Conservation (phyloP, 2,113 vertebrate species). For the Coturnix japonica region DNA sequence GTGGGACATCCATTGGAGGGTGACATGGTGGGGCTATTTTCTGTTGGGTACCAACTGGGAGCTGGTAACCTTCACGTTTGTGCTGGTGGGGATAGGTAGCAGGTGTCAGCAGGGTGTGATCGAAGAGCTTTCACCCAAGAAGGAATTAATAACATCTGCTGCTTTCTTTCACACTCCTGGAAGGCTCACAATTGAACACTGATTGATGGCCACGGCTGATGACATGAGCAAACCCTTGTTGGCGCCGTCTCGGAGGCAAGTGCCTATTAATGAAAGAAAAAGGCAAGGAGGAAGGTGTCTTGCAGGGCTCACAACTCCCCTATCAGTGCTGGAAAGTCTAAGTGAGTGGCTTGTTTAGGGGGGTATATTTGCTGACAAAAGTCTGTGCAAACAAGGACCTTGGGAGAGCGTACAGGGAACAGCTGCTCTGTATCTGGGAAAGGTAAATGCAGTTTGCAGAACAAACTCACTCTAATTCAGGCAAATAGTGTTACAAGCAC, state of each 20-base stretch:
- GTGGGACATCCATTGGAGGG: not conserved
- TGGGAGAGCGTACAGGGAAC: constrained; percentile 66
- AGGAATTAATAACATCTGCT: constrained; percentile 34
- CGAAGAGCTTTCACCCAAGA: constrained; percentile 7
- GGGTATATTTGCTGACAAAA: constrained; percentile 77
- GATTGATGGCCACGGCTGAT: constrained; percentile 60
- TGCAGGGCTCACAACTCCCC: constrained; percentile 23
- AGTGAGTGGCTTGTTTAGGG: constrained; percentile 61
- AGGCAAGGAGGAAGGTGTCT: constrained; percentile 51
- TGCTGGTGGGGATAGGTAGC: not conserved
- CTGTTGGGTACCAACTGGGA: not conserved
- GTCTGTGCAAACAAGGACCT: constrained; percentile 77
- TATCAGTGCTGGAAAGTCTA: constrained; percentile 46
- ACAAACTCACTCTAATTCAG: constrained; percentile 80
- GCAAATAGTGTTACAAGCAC: constrained; percentile 78
- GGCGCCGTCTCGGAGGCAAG: constrained; percentile 63
- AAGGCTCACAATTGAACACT: not conserved
- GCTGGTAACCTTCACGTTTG: not conserved
- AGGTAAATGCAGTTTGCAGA: constrained; percentile 75
- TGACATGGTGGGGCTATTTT: not conserved
- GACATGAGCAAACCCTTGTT: constrained; percentile 47
- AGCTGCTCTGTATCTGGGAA: constrained; percentile 75
- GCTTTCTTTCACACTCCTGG: constrained; percentile 43
- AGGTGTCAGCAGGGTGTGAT: not conserved
- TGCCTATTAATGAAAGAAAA: constrained; percentile 21